A percentile compares a stretch with the other conserved stretches of the same genome.
Conservation (phyloP, 2,797 vertebrate genomes). For the Dallia pectoralis region DNA sequence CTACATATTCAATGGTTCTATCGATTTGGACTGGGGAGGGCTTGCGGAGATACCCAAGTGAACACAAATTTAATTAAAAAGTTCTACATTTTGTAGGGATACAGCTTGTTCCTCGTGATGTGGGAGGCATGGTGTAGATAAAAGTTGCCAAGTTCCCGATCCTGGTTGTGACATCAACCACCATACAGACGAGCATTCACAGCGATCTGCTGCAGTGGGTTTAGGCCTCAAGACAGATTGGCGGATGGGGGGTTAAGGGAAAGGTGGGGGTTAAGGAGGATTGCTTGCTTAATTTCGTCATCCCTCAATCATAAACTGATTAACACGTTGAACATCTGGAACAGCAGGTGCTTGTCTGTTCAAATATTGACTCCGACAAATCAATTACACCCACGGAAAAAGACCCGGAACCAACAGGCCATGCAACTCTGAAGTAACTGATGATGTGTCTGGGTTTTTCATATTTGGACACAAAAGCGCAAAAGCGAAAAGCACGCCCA, state of each 20-base stretch:
- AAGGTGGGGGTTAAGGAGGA: background rate
- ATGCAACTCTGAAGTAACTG: background rate
- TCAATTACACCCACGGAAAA: conserved; percentile 21
- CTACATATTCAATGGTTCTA: conserved; percentile 35
- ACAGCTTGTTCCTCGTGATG: conserved; percentile 31
- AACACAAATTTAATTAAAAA: conserved; percentile 55
- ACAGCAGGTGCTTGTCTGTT: conserved; percentile 30
- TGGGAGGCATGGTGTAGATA: conserved; percentile 37
- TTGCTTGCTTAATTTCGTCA: conserved; percentile 1
- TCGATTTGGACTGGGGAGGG: conserved; percentile 39
- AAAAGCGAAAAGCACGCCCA: background rate
- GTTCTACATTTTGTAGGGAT: conserved; percentile 38
- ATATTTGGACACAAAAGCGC: background rate
- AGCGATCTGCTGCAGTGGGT: background rate
- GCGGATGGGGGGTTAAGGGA: background rate
- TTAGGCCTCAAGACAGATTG: background rate
- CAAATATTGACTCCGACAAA: conserved; percentile 31
- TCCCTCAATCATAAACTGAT: conserved; percentile 18
- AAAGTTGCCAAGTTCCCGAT: conserved; percentile 37
- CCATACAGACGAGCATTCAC: background rate
- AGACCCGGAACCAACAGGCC: conserved; percentile 16
- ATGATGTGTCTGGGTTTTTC: background rate
- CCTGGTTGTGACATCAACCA: conserved; percentile 5
- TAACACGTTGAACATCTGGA: conserved; percentile 31
- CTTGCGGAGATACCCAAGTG: conserved; percentile 29